Evolutionary conservation across 1,140 invertebrate species (phyloP).

Genomic region (Paramacrobiotus metropolitanus): DNA sequence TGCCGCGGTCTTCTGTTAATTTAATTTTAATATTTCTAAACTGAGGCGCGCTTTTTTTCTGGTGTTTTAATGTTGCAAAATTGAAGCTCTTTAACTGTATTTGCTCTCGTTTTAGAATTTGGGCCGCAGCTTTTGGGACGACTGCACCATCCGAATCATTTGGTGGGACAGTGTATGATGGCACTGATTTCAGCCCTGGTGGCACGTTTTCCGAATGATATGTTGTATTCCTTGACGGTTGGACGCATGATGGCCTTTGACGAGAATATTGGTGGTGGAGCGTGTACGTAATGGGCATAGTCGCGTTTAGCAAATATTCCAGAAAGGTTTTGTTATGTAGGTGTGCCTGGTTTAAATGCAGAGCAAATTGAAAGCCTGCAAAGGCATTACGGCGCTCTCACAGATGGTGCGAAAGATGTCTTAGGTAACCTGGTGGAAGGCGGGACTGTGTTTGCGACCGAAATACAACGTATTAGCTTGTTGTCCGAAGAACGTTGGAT

Average conservation of each 20-base stretch:
- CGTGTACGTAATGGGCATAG: neutral
- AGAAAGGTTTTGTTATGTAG: no score
- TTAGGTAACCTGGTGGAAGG: neutral
- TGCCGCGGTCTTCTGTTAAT: no score
- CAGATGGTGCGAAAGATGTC: neutral
- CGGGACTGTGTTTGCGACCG: neutral
- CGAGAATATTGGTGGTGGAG: neutral
- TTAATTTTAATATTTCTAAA: no score
- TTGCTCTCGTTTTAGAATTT: neutral
- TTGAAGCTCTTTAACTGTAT: neutral
- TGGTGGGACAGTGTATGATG: neutral
- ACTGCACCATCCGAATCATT: neutral
- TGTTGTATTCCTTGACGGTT: neutral
- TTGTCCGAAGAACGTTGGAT: constrained; percentile 1
- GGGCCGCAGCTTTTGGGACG: neutral
- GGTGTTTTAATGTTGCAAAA: neutral
- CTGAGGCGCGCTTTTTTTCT: no score
- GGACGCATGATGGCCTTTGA: neutral
- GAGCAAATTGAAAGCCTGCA: neutral
- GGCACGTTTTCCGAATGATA: neutral
- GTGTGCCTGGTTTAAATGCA: neutral
- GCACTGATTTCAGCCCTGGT: neutral
- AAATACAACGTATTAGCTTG: neutral
- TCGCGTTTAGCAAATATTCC: no score
- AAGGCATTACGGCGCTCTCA: neutral